Evolutionary conservation across 2,888 invertebrate species (phyloP).

Genomic region (Sipha maydis): DNA sequence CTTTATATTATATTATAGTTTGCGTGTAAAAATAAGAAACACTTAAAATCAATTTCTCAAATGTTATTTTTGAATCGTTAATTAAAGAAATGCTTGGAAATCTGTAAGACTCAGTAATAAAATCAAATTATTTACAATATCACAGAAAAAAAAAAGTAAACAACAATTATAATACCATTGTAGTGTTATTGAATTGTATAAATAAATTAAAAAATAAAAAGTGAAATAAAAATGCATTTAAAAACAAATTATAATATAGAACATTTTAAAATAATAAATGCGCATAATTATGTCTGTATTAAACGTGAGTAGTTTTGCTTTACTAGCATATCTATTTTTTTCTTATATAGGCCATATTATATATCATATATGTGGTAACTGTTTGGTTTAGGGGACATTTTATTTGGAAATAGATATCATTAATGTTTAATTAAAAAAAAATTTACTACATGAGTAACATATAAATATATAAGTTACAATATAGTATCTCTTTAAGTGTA

Average conservation of each 20-base stretch:
- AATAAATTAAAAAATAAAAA: neutral
- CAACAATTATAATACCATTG: constrained; percentile 12
- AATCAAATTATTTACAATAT: constrained; percentile 60
- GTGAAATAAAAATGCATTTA: neutral
- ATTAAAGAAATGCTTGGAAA: neutral
- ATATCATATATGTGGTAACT: constrained; percentile 37
- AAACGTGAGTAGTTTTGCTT: neutral
- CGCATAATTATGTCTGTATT: constrained; percentile 2
- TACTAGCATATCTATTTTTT: neutral
- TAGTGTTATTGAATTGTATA: constrained; percentile 13
- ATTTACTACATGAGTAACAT: neutral
- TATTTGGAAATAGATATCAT: constrained; percentile 4
- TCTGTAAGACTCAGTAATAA: constrained; percentile 10
- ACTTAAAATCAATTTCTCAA: neutral
- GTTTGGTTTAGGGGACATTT: constrained; percentile 6
- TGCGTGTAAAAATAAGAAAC: neutral
- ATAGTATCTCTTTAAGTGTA: constrained; percentile 22
- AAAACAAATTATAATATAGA: neutral
- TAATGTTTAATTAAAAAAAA: neutral
- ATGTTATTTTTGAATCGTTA: neutral
- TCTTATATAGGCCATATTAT: constrained; percentile 6
- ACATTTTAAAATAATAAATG: constrained; percentile 33
- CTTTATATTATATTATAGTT: neutral
- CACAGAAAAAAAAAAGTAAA: constrained; percentile 52
- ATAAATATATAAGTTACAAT: constrained; percentile 27